Conservation (phyloP, 2,888 invertebrate species). For the Taenaris catops region DNA sequence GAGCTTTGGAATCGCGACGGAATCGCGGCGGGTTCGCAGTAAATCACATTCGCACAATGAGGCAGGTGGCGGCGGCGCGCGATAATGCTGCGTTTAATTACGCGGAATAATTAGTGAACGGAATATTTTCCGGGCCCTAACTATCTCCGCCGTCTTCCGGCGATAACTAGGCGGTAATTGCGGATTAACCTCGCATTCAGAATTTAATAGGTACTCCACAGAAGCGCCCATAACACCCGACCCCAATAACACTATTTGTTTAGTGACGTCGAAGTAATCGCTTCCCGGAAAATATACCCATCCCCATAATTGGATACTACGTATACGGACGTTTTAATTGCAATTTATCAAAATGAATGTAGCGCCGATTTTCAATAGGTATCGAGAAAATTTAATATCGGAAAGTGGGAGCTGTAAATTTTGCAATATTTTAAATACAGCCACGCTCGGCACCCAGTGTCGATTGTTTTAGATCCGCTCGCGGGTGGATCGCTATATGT, state of each 20-base stretch:
- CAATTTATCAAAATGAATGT: constrained; percentile 27
- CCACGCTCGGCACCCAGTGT: constrained; percentile 35
- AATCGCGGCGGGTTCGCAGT: constrained; percentile 70
- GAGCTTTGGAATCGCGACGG: constrained; percentile 60
- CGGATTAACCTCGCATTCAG: constrained; percentile 76
- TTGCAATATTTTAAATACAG: constrained; percentile 37
- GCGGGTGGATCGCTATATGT: constrained; percentile 36
- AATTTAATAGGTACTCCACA: constrained; percentile 72
- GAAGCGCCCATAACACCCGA: constrained; percentile 40
- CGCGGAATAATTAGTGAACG: constrained; percentile 80
- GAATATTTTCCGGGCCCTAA: constrained; percentile 79
- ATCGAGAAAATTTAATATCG: constrained; percentile 34
- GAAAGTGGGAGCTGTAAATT: constrained; percentile 32
- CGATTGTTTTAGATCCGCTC: constrained; percentile 49
- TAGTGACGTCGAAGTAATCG: constrained; percentile 65
- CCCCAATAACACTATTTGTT: constrained; percentile 67
- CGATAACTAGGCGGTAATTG: constrained; percentile 79
- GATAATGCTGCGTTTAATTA: constrained; percentile 79
- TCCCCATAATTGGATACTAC: constrained; percentile 20
- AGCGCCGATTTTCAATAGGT: constrained; percentile 27
- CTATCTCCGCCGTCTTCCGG: constrained; percentile 78
- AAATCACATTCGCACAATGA: constrained; percentile 76
- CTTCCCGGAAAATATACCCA: constrained; percentile 28
- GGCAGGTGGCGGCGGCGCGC: constrained; percentile 75
- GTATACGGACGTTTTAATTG: constrained; percentile 25